phyloP scores from a whole-genome alignment of 2,888 invertebrate genomes.

The Notocelia uddmanniana region DNA sequence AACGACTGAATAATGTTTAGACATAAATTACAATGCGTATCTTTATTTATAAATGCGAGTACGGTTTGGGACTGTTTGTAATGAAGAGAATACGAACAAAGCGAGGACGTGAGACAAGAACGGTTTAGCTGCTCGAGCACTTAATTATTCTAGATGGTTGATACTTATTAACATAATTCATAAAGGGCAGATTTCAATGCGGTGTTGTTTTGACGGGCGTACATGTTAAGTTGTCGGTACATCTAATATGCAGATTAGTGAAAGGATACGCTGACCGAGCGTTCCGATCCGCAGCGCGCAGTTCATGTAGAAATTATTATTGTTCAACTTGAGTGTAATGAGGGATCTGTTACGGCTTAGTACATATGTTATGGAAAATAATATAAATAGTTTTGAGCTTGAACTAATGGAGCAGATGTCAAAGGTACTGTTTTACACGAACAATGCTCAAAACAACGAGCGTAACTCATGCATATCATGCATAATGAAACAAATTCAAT shows the following conservation, averaged over 20 bases:
- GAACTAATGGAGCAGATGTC: not conserved
- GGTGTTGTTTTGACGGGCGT: constrained; percentile 50
- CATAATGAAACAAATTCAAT: constrained; percentile 21
- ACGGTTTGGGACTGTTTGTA: constrained; percentile 50
- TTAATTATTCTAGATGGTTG: constrained; percentile 50
- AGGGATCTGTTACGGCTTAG: not conserved
- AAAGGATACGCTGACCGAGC: constrained; percentile 72
- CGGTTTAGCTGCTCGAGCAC: constrained; percentile 48
- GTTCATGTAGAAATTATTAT: constrained; percentile 75
- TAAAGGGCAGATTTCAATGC: constrained; percentile 52
- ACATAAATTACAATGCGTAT: constrained; percentile 51
- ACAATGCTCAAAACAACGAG: constrained; percentile 1
- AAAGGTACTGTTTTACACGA: constrained; percentile 5
- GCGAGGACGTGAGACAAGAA: constrained; percentile 52
- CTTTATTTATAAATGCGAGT: constrained; percentile 58
- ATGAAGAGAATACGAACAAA: constrained; percentile 57
- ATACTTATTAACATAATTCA: constrained; percentile 51
- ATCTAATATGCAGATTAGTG: constrained; percentile 80
- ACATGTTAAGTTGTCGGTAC: constrained; percentile 60
- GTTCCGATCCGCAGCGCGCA: constrained; percentile 66
- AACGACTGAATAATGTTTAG: constrained; percentile 47
- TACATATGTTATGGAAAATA: not conserved
- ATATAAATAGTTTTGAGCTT: not conserved
- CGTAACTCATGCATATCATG: constrained; percentile 11
- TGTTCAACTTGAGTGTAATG: constrained; percentile 65